phyloP scores from a whole-genome alignment of 2,888 invertebrate genomes.

The Ectemnius lituratus region DNA sequence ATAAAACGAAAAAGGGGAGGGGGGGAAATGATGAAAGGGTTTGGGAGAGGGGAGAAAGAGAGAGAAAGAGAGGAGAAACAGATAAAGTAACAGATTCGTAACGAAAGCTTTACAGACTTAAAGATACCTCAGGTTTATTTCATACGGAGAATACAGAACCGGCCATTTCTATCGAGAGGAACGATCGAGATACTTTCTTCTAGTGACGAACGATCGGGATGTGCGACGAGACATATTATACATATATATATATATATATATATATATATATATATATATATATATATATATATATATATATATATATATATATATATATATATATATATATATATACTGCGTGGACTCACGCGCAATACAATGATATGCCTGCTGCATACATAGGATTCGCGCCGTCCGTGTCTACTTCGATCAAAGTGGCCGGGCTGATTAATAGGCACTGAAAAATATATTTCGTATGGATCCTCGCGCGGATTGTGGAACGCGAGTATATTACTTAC shows the following conservation, averaged over 20 bases:
- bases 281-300: too few relatives aligned
- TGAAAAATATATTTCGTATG: slow-evolving; percentile 53
- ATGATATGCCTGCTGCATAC: too few relatives aligned
- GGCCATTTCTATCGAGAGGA: slow-evolving; percentile 37
- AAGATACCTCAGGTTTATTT: slow-evolving; percentile 63
- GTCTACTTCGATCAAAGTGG: slow-evolving; percentile 37
- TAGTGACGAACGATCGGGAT: not conserved
- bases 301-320: too few relatives aligned
- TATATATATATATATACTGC: too few relatives aligned
- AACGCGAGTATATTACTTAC: slow-evolving; percentile 55
- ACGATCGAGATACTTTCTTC: slow-evolving; percentile 5
- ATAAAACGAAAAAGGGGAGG: slow-evolving; percentile 4
- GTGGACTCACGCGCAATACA: not conserved
- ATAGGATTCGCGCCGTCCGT: not conserved
- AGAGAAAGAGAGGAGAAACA: slow-evolving; percentile 1
- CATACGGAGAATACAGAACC: slow-evolving; percentile 42
- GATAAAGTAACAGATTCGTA: slow-evolving; percentile 48
- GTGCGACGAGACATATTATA: not conserved
- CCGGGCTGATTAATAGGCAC: slow-evolving; percentile 34
- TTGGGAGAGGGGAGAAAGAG: not conserved
- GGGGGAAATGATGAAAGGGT: slow-evolving; percentile 7
- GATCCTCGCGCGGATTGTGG: slow-evolving; percentile 46
- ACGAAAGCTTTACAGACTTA: slow-evolving; percentile 64
- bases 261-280: too few relatives aligned
- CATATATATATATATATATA: too few relatives aligned